Evolutionary conservation across 2,888 invertebrate genomes (phyloP).

Genomic region (Cheiracanthium punctorium): DNA sequence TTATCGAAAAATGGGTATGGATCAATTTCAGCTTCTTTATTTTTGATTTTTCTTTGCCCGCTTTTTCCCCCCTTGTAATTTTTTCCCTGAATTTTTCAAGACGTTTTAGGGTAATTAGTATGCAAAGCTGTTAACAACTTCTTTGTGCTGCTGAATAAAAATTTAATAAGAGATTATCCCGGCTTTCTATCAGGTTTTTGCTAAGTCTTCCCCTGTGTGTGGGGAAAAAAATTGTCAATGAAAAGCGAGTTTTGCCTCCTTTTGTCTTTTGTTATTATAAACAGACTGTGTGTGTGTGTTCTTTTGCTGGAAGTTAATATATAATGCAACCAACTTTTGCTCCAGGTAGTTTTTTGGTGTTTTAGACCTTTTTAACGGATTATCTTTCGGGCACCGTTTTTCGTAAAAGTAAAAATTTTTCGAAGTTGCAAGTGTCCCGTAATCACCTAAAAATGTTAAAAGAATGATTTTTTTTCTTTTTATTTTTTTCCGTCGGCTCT

Average conservation of each 20-base stretch:
- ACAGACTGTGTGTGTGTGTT: conserved; percentile 20
- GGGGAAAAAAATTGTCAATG: conserved; percentile 24
- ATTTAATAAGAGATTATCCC: conserved; percentile 70
- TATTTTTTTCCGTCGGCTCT: background rate
- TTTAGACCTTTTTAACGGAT: conserved; percentile 47
- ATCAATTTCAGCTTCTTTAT: conserved; percentile 62
- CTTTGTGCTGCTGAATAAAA: conserved; percentile 68
- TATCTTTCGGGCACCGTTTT: conserved; percentile 43
- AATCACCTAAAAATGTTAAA: background rate
- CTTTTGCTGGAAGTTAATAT: conserved; percentile 33
- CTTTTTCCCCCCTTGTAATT: conserved; percentile 2
- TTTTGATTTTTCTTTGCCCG: conserved; percentile 27
- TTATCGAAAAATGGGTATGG: conserved; percentile 61
- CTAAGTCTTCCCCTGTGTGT: conserved; percentile 1
- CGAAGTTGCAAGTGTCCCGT: background rate
- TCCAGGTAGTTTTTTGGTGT: conserved; percentile 26
- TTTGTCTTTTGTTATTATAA: conserved; percentile 62
- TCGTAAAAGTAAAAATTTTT: conserved; percentile 51
- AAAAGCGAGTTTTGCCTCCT: conserved; percentile 12
- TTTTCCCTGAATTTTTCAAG: conserved; percentile 55
- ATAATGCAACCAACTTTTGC: conserved; percentile 60
- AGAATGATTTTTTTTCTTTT: background rate
- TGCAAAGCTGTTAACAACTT: conserved; percentile 70
- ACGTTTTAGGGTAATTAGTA: conserved; percentile 68
- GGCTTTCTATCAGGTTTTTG: conserved; percentile 53